These are phyloP conservation scores for Channa striata DNA, from an alignment of 2,797 vertebrate species.

Conservation along the genomic window DNA sequence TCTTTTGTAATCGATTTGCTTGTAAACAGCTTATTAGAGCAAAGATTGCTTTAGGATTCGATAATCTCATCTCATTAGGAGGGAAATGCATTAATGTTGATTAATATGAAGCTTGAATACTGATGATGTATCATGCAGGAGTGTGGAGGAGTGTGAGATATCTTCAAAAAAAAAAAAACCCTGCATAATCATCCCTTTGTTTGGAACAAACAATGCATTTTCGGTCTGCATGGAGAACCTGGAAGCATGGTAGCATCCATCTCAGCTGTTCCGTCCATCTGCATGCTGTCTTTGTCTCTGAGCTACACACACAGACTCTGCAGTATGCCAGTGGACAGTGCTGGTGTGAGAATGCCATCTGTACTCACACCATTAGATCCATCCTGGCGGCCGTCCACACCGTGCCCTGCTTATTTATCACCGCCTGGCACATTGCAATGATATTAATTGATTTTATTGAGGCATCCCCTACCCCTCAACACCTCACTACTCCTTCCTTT, in stretches of 20 bases:
- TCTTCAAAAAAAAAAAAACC: not conserved
- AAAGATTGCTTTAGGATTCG: slow-evolving; percentile 77
- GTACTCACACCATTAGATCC: slow-evolving; percentile 69
- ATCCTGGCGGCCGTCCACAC: slow-evolving; percentile 66
- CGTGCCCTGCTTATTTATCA: slow-evolving; percentile 74
- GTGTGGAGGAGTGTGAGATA: slow-evolving; percentile 7
- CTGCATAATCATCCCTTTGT: slow-evolving; percentile 47
- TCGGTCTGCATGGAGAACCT: slow-evolving; percentile 23
- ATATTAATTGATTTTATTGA: slow-evolving; percentile 78
- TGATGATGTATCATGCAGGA: slow-evolving; percentile 58
- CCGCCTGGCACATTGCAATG: slow-evolving; percentile 60
- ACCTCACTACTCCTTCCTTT: slow-evolving; percentile 10
- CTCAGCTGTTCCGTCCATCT: slow-evolving; percentile 63
- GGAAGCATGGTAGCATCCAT: slow-evolving; percentile 49
- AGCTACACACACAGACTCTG: slow-evolving; percentile 19
- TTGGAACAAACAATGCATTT: slow-evolving; percentile 45
- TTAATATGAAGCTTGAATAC: slow-evolving; percentile 74
- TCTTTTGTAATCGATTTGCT: slow-evolving; percentile 76
- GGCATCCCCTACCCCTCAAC: slow-evolving; percentile 34
- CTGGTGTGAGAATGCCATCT: slow-evolving; percentile 69
- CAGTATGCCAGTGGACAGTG: slow-evolving; percentile 61
- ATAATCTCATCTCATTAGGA: slow-evolving; percentile 78
- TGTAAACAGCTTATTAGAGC: slow-evolving; percentile 80
- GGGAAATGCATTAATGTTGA: slow-evolving; percentile 70
- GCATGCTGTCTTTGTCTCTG: slow-evolving; percentile 33